Evolutionary conservation across 2,888 invertebrate genomes (phyloP).

Genomic region (Eurytoma californica): DNA sequence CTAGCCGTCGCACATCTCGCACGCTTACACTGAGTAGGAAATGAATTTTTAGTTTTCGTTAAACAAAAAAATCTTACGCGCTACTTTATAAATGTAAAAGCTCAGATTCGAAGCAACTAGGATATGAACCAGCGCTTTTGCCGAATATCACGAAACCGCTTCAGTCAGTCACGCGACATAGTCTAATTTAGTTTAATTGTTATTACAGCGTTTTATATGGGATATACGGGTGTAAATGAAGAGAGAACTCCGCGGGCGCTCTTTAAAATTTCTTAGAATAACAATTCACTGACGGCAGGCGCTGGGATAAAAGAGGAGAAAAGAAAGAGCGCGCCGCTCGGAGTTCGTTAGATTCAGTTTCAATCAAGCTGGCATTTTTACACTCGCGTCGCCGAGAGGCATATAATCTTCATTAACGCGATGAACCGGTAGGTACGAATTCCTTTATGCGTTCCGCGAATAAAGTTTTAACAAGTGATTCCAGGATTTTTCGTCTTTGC

Average conservation of each 20-base stretch:
- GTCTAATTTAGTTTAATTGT: constrained; percentile 42
- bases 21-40: constrained; percentile 48
- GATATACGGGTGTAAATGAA: constrained; percentile 17
- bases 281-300: constrained; percentile 29
- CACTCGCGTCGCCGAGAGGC: background rate
- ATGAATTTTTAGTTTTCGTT: constrained; percentile 28
- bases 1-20: constrained; percentile 55
- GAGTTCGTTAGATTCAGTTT: background rate
- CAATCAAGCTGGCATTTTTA: constrained; percentile 1
- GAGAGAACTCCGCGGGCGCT: constrained; percentile 8
- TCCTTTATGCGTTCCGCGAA: background rate
- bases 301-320: constrained; percentile 11
- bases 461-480: too few relatives aligned
- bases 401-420: background rate
- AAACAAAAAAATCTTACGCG: constrained; percentile 1
- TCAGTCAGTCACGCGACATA: constrained; percentile 21
- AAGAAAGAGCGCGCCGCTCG: background rate
- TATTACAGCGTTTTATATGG: constrained; percentile 23
- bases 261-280: constrained; percentile 16
- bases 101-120: constrained; percentile 50
- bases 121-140: constrained; percentile 29
- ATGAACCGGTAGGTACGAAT: background rate
- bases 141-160: constrained; percentile 17
- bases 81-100: constrained; percentile 48
- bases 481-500: too few relatives aligned